Conservation (phyloP, 2,113 vertebrate genomes). For the Trochalopteron elliotii region DNA sequence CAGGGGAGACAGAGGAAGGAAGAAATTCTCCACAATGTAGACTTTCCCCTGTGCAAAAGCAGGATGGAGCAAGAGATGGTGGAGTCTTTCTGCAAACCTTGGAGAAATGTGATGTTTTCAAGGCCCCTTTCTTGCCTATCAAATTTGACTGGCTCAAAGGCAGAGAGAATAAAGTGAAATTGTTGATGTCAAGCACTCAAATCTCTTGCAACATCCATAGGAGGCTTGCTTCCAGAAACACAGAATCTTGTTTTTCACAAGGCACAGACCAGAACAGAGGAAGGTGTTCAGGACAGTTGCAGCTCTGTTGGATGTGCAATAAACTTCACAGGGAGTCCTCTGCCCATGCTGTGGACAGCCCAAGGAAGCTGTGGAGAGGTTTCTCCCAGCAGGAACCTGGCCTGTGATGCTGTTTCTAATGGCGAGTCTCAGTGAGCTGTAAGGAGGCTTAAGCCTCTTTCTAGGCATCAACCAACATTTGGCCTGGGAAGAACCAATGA, state of each 20-base stretch:
- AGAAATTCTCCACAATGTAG: not conserved
- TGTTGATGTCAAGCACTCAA: not conserved
- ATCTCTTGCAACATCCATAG: not conserved
- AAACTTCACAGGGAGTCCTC: not conserved
- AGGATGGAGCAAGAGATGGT: not conserved
- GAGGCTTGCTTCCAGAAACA: not conserved
- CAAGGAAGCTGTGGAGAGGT: not conserved
- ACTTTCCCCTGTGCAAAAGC: not conserved
- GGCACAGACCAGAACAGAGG: not conserved
- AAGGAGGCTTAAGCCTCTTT: slow-evolving; percentile 17
- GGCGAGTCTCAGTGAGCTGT: not conserved
- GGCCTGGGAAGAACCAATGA: slow-evolving; percentile 33
- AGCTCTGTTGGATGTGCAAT: not conserved
- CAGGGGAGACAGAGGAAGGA: not conserved
- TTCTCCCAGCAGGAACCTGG: not conserved
- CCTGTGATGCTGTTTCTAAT: not conserved
- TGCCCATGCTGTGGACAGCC: not conserved
- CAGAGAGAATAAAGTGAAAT: not conserved
- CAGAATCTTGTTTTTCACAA: not conserved
- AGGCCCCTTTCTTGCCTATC: not conserved
- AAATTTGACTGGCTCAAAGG: not conserved
- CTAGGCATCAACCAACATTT: slow-evolving; percentile 32
- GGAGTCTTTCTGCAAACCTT: not conserved
- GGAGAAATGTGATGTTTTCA: not conserved
- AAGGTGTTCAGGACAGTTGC: not conserved